Evolutionary conservation across 1,140 invertebrate genomes (phyloP), one percentile per base, ranked within the genome.

Genomic region (Drosophila novamexicana): DNA sequence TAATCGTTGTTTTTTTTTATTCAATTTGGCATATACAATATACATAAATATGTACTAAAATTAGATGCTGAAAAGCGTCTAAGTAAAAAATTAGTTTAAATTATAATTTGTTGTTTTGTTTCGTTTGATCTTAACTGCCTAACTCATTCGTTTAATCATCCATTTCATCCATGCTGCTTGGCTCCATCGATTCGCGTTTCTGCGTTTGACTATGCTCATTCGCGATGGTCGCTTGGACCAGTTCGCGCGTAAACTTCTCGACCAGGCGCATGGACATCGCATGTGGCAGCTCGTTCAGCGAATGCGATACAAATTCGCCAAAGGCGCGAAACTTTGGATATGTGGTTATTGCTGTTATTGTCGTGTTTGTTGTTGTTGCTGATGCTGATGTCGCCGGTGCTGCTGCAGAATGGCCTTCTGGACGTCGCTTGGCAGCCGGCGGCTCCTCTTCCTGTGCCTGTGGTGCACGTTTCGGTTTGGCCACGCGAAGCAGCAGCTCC

Each of bases 321-420:
- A 92, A 92, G 49, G 91, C 91, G 57, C 75, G 80, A 70, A 81
- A 92, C 62, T 92, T 92, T 47, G 73, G 64, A 68, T 85, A 77
- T 10, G 77, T 73, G 32, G 61, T 44, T 34, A 61, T 0, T 14
- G 53, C 53, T 36, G 53, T 44, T 63, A 18, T 52, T 57, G 29
- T 62, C 54, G 59, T 32, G 45, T 53, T 29, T 7, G 75, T 32
- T 44, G 57, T 37, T 18, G 49, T 18, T 14, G 56, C 8, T 8
- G 37, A n/a, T 34, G 42, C 36, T 40, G 61, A 29, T 5, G 66
- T 14, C 16, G 39, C 49, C 47, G 52, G 22, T 44, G 59, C 14
- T 32, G 42, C 12, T 61, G 68, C 10, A 6, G 49, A 5, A 8
- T 58, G n/a, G 22, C 32, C 14, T 16, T 44, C 42, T 12, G 22